A percentile compares a stretch with the other conserved stretches of the same genome.
Evolutionary conservation across 1,140 invertebrate species (phyloP).

Genomic region (Eupeodes corollae): DNA sequence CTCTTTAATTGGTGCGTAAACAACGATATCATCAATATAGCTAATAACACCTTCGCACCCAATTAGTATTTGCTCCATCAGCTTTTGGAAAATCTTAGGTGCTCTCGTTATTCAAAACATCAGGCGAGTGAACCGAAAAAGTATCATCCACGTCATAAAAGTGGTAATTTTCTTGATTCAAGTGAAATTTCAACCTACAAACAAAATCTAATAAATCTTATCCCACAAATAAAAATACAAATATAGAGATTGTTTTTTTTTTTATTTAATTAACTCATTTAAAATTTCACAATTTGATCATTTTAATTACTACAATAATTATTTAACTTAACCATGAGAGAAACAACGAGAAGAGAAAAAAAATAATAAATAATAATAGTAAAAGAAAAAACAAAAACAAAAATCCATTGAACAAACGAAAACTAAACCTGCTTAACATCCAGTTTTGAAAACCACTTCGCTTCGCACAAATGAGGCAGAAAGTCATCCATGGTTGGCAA

Average conservation of each 20-base stretch:
- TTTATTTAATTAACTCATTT: no score
- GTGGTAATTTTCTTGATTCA: constrained; percentile 28
- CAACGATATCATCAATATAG: constrained; percentile 29
- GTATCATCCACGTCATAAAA: constrained; percentile 25
- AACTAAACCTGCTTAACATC: constrained; percentile 22
- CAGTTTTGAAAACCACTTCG: constrained; percentile 14
- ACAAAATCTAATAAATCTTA: background rate
- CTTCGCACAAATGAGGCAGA: constrained; percentile 18
- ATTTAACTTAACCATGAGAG: no score
- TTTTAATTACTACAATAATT: no score
- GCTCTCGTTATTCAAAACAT: constrained; percentile 23
- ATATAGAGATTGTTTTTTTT: no score
- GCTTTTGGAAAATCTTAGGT: constrained; percentile 34
- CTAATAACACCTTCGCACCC: constrained; percentile 15
- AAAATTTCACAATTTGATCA: no score
- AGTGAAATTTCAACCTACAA: constrained; percentile 5
- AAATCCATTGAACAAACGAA: constrained; percentile 1
- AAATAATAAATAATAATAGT: background rate
- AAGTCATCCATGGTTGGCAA: constrained; percentile 26
- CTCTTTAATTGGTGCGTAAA: constrained; percentile 13
- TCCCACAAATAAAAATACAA: no score
- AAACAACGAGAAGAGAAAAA: no score
- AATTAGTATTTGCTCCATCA: constrained; percentile 19
- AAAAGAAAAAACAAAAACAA: background rate
- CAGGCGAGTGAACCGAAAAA: constrained; percentile 28